These are phyloP conservation scores for Podocnemis expansa DNA, from an alignment of 2,113 vertebrate species.

Conservation along the genomic window DNA sequence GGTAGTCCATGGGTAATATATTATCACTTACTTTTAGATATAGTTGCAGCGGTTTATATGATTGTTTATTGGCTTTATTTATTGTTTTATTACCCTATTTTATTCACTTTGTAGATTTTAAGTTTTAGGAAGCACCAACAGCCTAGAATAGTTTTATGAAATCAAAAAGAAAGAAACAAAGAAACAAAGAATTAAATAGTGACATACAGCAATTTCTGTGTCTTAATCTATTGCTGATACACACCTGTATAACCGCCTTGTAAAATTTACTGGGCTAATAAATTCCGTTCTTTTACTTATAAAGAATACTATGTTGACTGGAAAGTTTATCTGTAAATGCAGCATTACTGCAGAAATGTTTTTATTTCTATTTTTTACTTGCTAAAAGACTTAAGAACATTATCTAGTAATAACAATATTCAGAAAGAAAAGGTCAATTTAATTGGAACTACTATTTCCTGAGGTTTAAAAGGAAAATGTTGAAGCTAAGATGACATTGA, in stretches of 20 bases:
- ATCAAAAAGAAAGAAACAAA: background rate
- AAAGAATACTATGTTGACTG: background rate
- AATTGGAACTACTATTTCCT: constrained; percentile 90
- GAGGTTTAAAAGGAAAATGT: constrained; percentile 84
- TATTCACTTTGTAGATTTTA: background rate
- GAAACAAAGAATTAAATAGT: background rate
- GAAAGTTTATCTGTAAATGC: background rate
- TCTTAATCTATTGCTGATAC: background rate
- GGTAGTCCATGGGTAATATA: background rate
- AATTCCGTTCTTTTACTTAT: background rate
- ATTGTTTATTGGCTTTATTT: background rate
- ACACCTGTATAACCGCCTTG: background rate
- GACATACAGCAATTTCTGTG: background rate
- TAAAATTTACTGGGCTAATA: background rate
- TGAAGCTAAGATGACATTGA: constrained; percentile 92
- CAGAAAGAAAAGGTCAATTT: constrained; percentile 87
- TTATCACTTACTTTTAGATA: background rate
- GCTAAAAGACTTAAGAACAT: constrained; percentile 63
- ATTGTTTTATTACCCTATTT: background rate
- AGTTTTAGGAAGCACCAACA: background rate
- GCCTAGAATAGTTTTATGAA: background rate
- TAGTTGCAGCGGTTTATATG: background rate
- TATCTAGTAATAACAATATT: constrained; percentile 80
- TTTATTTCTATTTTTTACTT: background rate
- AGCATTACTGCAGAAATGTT: background rate